Evolutionary conservation across 2,113 vertebrate genomes (phyloP).

Genomic region (Prolemur simus): DNA sequence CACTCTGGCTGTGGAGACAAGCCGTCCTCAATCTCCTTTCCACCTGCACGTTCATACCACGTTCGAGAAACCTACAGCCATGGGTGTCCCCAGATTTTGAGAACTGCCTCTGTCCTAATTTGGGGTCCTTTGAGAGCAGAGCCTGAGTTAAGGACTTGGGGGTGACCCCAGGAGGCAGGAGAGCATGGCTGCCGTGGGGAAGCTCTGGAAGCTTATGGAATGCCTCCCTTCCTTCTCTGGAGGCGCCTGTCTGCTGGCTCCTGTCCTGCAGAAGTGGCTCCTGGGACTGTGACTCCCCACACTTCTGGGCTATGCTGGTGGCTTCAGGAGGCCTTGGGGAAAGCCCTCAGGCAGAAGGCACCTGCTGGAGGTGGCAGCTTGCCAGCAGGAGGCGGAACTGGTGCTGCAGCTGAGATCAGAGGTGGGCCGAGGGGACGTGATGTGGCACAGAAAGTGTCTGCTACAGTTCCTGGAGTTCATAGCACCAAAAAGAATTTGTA

Average conservation of each 20-base stretch:
- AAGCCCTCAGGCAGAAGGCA: not conserved
- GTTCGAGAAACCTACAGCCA: rapidly evolving
- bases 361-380: too few relatives aligned
- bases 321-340: not conserved
- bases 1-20: not conserved
- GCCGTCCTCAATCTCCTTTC: not conserved
- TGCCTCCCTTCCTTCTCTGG: not conserved
- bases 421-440: rapidly evolving
- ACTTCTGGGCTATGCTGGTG: too few relatives aligned
- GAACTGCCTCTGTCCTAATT: not conserved
- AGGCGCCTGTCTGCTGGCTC: rapidly evolving
- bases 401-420: not conserved
- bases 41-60: rapidly evolving
- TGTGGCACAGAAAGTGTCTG: not conserved
- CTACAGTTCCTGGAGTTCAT: not conserved
- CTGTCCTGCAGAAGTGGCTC: not conserved
- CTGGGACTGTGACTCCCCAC: too few relatives aligned
- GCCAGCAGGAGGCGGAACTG: not conserved
- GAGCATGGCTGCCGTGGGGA: too few relatives aligned
- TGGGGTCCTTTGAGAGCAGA: not conserved
- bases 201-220: not conserved
- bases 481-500: not conserved
- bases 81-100: not conserved
- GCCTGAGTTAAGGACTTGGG: not conserved
- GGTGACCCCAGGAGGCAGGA: not conserved